Evolutionary conservation across 1,140 invertebrate species (phyloP).

Genomic region (Heliothis virescens): DNA sequence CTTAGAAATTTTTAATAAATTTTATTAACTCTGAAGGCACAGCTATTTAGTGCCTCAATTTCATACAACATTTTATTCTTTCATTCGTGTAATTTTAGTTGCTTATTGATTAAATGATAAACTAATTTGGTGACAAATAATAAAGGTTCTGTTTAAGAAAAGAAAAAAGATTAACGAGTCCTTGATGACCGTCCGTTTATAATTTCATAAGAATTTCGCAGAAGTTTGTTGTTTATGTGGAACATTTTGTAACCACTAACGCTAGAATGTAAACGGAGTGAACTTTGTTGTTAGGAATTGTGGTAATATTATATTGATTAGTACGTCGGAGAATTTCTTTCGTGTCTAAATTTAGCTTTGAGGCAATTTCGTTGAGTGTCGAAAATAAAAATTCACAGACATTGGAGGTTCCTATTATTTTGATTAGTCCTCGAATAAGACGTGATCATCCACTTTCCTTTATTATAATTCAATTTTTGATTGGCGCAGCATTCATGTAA

Average conservation of each 20-base stretch:
- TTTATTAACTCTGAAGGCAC: constrained; percentile 31
- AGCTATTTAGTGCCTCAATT: constrained; percentile 17
- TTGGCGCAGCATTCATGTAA: too few species aligned
- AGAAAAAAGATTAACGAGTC: constrained; percentile 62
- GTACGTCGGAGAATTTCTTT: constrained; percentile 11
- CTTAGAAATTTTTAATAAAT: constrained; percentile 31
- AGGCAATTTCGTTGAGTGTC: background rate
- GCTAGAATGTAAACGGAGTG: constrained; percentile 11
- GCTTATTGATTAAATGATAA: constrained; percentile 55
- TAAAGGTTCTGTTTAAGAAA: constrained; percentile 62
- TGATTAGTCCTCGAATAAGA: too few species aligned
- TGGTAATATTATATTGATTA: constrained; percentile 21
- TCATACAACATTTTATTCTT: constrained; percentile 4
- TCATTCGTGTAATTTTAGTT: constrained; percentile 52
- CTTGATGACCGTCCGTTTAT: constrained; percentile 60
- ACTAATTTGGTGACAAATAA: constrained; percentile 62
- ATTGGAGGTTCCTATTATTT: background rate
- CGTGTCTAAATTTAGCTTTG: background rate
- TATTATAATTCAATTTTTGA: too few species aligned
- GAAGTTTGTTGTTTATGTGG: constrained; percentile 49
- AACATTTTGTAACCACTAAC: constrained; percentile 27
- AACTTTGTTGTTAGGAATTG: constrained; percentile 26
- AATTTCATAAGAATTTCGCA: constrained; percentile 54
- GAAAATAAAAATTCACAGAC: background rate
- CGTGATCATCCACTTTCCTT: too few species aligned